Evolutionary conservation across 2,113 vertebrate species (phyloP).

Genomic region (Podarcis raffonei): DNA sequence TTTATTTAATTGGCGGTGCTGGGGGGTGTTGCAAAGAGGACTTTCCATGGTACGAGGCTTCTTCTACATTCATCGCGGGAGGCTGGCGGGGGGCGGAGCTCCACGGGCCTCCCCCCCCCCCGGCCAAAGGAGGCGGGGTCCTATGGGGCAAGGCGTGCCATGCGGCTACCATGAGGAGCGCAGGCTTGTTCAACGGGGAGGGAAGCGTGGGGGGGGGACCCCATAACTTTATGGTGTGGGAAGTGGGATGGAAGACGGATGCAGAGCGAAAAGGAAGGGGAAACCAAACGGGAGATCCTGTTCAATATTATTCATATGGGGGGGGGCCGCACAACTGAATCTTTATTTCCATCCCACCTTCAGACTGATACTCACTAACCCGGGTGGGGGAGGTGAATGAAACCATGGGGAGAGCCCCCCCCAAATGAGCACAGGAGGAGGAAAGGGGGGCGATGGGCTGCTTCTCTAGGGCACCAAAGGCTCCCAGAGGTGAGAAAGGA

Average conservation of each 20-base stretch:
- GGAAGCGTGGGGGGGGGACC: not conserved
- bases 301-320: not conserved
- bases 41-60: not conserved
- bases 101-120: not conserved
- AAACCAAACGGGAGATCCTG: not conserved
- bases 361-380: too few species aligned
- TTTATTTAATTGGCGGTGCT: not conserved
- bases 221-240: not conserved
- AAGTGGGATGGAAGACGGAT: not conserved
- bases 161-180: constrained; percentile 24
- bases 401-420: too few species aligned
- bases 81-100: not conserved
- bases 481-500: too few species aligned
- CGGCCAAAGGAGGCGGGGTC: not conserved
- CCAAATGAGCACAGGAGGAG: too few species aligned
- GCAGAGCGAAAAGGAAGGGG: not conserved
- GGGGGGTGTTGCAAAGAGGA: not conserved
- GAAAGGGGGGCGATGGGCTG: not conserved
- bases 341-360: too few species aligned
- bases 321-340: too few species aligned
- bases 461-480: not conserved
- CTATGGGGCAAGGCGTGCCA: constrained; percentile 1
- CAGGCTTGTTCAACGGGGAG: not conserved
- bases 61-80: not conserved
- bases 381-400: not conserved